Base-by-base conservation (phyloP, 2,797 vertebrate species). In the Siniperca undulata region DNA sequence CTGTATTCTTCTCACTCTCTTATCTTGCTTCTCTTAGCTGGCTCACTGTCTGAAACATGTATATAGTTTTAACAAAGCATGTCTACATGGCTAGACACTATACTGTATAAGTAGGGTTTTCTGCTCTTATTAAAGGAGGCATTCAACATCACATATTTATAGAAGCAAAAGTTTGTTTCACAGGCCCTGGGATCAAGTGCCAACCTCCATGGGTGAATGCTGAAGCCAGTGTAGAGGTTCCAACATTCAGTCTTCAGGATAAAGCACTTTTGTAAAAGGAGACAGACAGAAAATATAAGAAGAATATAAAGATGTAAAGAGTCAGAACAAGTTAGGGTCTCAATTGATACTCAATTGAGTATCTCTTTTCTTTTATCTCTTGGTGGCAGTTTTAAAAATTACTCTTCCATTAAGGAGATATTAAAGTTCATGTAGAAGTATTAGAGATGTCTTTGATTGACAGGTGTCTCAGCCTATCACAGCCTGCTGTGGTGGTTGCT, bases 1-100 rank as follows among this genome's bases (percentile, higher is more conserved):
- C 85, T 78, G n/a, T 87, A 65, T 90, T 90, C 77, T 76, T 78
- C 64, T 44, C 62, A 36, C 48, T 66, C 78, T 71, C 79, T 85
- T 74, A 68, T 88, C 68, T 80, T 5, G 44, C 61, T 66, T 76
- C 75, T 80, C 71, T 80, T n/a, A 44, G 48, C 64, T 1, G 30
- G 52, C 74, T 68, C 67, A 3, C 48, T 12, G n/a, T 17, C 67
- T 69, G 68, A 38, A 71, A 48, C 80, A 42, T 77, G 67, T 80
- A 77, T 82, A 85, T 52, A 8, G 27, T 68, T 87, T 75, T 14
- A 76, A 77, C 80, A 82, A 81, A 80, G 38, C 30, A 0, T 6
- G 77, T 52, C 77, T 83, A 75, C 61, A 19, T 78, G 42, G 61
- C 80, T 24, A 81, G 72, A 87, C 36, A 22, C 40, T n/a, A 22